These are phyloP conservation scores for Meloidogyne chitwoodi DNA, from an alignment of 1,140 invertebrate genomes.

Conservation along the genomic window DNA sequence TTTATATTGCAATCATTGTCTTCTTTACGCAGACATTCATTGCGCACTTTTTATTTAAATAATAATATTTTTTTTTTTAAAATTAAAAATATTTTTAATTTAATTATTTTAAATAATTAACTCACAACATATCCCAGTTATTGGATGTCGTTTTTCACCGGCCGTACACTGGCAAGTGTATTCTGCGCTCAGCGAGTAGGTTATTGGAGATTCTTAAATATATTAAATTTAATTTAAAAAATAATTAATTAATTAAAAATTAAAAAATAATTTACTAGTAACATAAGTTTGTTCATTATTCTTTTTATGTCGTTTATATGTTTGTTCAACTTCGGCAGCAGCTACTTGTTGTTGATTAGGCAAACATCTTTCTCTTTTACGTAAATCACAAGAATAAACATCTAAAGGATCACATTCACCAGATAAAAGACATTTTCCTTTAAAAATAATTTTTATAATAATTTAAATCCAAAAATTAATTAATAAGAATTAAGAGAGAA, in stretches of 20 bases:
- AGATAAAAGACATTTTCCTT: slow-evolving; percentile 45
- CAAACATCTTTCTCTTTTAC: slow-evolving; percentile 54
- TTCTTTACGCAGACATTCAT: slow-evolving; percentile 48
- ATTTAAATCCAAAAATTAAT: too few species aligned
- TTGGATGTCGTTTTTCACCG: slow-evolving; percentile 50
- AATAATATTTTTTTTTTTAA: neutral
- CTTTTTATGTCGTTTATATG: neutral
- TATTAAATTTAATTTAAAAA: neutral
- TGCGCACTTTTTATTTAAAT: slow-evolving; percentile 35
- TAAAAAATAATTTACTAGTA: neutral
- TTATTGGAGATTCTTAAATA: neutral
- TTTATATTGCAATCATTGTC: slow-evolving; percentile 52
- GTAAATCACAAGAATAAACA: slow-evolving; percentile 45
- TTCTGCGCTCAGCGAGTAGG: slow-evolving; percentile 29
- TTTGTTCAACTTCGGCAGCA: neutral
- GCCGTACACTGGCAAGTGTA: slow-evolving; percentile 55
- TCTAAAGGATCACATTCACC: slow-evolving; percentile 53
- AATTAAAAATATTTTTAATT: neutral
- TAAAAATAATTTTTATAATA: too few species aligned
- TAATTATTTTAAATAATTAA: neutral
- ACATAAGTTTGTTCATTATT: slow-evolving; percentile 1
- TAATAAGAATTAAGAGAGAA: too few species aligned
- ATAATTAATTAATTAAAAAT: neutral
- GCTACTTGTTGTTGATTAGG: neutral
- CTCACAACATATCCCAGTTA: slow-evolving; percentile 57